These are phyloP conservation scores for Polyploca ridens DNA, from an alignment of 2,888 invertebrate genomes.

Conservation along the genomic window DNA sequence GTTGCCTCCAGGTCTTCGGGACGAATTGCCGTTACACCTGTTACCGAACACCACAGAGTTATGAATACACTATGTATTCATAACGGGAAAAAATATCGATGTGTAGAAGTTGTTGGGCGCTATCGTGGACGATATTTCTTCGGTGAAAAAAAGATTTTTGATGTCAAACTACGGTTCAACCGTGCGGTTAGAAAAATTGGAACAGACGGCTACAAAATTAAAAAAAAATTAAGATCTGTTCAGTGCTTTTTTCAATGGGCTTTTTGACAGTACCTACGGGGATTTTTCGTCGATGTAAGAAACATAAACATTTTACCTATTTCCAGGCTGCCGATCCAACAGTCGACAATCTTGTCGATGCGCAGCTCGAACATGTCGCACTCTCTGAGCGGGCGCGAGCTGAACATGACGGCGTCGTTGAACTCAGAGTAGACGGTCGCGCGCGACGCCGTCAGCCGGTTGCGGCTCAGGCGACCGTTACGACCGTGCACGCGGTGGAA, in stretches of 20 bases:
- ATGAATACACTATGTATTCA: too few species aligned
- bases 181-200: too few species aligned
- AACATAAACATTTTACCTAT: slow-evolving; percentile 85
- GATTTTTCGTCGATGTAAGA: too few species aligned
- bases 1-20: slow-evolving; percentile 92
- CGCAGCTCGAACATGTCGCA: slow-evolving; percentile 96
- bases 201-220: too few species aligned
- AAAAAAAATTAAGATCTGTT: too few species aligned
- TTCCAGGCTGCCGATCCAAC: slow-evolving; percentile 97
- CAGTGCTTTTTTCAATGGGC: too few species aligned
- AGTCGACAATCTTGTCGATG: slow-evolving; percentile 95
- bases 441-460: slow-evolving; percentile 93
- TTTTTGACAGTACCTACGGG: too few species aligned
- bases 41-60: neutral
- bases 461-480: slow-evolving; percentile 93
- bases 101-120: too few species aligned
- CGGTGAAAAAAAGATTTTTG: too few species aligned
- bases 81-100: too few species aligned
- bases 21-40: slow-evolving; percentile 94
- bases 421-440: slow-evolving; percentile 96
- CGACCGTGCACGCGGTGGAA: slow-evolving; percentile 96
- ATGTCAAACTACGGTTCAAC: too few species aligned
- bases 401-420: slow-evolving; percentile 97
- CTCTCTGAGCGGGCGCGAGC: slow-evolving; percentile 93
- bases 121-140: too few species aligned